Base-by-base conservation (phyloP, 2,113 vertebrate genomes). In the Perca flavescens region DNA sequence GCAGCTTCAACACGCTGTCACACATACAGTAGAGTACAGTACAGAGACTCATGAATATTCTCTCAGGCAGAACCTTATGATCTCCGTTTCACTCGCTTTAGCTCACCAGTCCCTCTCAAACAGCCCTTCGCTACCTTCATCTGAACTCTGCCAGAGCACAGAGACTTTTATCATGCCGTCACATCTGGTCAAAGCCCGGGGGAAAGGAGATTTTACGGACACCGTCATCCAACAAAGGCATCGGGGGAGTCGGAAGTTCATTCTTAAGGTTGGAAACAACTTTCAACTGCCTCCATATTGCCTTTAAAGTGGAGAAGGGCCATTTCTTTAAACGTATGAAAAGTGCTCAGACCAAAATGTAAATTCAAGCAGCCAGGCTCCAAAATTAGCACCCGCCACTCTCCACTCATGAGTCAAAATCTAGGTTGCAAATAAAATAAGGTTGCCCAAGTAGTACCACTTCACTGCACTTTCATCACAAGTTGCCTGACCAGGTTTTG, bases 1-100 rank as follows among this genome's bases (percentile, higher is more conserved):
- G 54, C 69, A 16, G 69, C 56, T 47, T n/a, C 22, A 62, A 54
- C 19, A 67, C 16, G 75, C 22, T 5, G 21, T 74, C 76, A 49
- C 47, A 56, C 10, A 58, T 21, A 58, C 22, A 40, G 22, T 36
- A 40, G 12, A 34, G 25, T 9, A 21, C 43, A 34, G 16, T 22
- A 16, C 54, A 57, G 7, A 16, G 49, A 68, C 36, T 46, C 47
- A 21, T 47, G 25, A 74, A 36, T 63, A 19, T 43, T 71, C 34
- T 22, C 31, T 40, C 57, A n/a, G 22, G 4, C 28, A 7, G 15
- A 12, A 6, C 15, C 36, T 25, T 60, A 10, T 43, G 16, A 47
- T 65, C 53, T 47, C 19, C 11, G 3, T 67, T n/a, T 73, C 43
- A 60, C 17, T 53, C 54, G 53, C 43, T 66, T 21, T 9, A 10